Base-by-base conservation (phyloP, 92 coral and sea anemone species). In the Nematostella vectensis region DNA sequence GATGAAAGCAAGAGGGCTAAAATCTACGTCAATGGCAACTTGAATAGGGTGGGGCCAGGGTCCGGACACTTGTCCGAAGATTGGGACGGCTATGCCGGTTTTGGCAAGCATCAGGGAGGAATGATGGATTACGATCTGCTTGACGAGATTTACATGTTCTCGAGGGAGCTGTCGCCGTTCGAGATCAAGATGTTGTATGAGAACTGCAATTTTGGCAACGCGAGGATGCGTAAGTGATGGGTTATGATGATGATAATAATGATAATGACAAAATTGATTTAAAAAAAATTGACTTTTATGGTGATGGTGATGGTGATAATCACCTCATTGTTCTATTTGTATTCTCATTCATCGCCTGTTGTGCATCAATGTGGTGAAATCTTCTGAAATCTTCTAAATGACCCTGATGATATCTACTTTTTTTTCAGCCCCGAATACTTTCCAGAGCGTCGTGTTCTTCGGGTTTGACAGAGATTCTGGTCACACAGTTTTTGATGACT, bases 401-500 rank as follows among this genome's bases (percentile, higher is more conserved):
- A n/a, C n/a, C n/a, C n/a, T n/a, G n/a, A n/a, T n/a, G n/a, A n/a
- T n/a, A n/a, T n/a, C n/a, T n/a, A n/a, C n/a, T 33, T 33, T 33
- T 45, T 45, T 17, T 45, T 9, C 51, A 45, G 51, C 51, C 12
- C 61, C 73, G 65, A 67, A 54, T 55, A 55, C 82, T 1, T 65
- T 58, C 73, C 83, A 62, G 31, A 4, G 11, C 23, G 69, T 93
- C 19, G 68, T 93, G 19, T 93, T 85, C 53, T 93, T 78, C 45
- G 91, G 94, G 25, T 93, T 93, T 52, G 99, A 93, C 58, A 82
- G 99, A 38, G 93, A 75, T 29, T 86, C 99, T 16, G 99, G 96
- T 9, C 71, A 65, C 58, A 61, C 76, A 1, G 87, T 93, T 48
- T 93, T 57, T 52, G 99, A 93, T 45, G 99, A 93, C 54, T 93